Evolutionary conservation across 2,113 vertebrate species (phyloP).

Genomic region (Pseudopodoces humilis): DNA sequence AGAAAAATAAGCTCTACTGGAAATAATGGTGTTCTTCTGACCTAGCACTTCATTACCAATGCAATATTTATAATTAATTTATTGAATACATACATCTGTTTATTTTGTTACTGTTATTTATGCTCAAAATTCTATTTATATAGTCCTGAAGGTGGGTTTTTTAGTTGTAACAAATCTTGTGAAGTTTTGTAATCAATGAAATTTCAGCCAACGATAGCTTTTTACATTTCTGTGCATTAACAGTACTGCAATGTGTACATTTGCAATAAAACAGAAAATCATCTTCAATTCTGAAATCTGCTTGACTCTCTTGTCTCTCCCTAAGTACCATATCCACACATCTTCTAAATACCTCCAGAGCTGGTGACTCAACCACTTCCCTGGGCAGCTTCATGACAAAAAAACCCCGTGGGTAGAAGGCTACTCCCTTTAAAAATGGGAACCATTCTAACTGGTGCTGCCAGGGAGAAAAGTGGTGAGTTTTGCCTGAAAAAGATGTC

Average conservation of each 20-base stretch:
- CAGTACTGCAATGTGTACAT: constrained; percentile 28
- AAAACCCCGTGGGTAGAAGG: not conserved
- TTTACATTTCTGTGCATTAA: not conserved
- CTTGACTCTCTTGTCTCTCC: not conserved
- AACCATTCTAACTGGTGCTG: not conserved
- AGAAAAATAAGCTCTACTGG: not conserved
- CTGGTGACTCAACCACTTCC: not conserved
- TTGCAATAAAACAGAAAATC: constrained; percentile 56
- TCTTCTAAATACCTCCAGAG: not conserved
- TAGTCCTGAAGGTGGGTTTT: constrained; percentile 43
- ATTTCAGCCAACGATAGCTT: not conserved
- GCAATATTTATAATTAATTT: constrained; percentile 83
- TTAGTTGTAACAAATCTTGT: constrained; percentile 43
- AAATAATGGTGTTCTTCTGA: constrained; percentile 12
- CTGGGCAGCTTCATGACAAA: not conserved
- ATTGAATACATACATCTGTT: constrained; percentile 71
- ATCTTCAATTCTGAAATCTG: not conserved
- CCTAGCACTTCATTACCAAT: constrained; percentile 75
- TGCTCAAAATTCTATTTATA: constrained; percentile 78
- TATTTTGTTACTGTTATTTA: constrained; percentile 83
- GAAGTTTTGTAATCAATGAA: constrained; percentile 28
- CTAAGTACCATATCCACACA: not conserved
- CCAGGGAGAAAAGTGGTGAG: not conserved
- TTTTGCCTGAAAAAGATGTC: not conserved
- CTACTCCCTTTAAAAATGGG: not conserved